These are phyloP conservation scores for Drosophila insularis DNA, from an alignment of 1,140 invertebrate genomes.

Conservation along the genomic window DNA sequence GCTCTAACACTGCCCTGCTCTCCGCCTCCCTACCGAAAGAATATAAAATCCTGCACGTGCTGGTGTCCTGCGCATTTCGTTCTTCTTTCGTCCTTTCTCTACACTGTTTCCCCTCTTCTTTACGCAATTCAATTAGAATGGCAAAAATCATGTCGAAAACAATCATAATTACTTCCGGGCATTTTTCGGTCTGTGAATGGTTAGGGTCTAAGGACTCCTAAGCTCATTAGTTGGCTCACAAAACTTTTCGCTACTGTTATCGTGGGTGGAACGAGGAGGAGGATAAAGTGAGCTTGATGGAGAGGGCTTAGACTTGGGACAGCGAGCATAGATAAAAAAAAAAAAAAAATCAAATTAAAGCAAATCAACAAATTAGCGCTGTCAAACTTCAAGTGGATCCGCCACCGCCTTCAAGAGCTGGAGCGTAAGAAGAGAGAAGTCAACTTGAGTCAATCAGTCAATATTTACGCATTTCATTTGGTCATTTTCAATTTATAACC, in stretches of 20 bases:
- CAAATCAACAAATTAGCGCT: slow-evolving; percentile 79
- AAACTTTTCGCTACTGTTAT: slow-evolving; percentile 47
- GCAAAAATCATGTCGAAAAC: slow-evolving; percentile 71
- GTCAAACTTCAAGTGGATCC: slow-evolving; percentile 50
- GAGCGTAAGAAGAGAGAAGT: background rate
- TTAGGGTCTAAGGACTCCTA: slow-evolving; percentile 28
- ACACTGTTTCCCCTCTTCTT: background rate
- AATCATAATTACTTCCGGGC: slow-evolving; percentile 74
- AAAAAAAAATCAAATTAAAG: slow-evolving; percentile 60
- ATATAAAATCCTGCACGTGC: slow-evolving; percentile 5
- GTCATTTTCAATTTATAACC: slow-evolving; percentile 79
- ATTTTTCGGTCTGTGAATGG: background rate
- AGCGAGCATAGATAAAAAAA: slow-evolving; percentile 34
- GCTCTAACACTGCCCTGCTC: background rate
- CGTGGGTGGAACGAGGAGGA: slow-evolving; percentile 9
- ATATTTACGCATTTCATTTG: slow-evolving; percentile 80
- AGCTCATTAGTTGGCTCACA: slow-evolving; percentile 68
- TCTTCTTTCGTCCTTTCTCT: too few species aligned
- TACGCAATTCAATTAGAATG: slow-evolving; percentile 70
- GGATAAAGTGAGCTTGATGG: background rate
- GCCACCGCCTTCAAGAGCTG: too few species aligned
- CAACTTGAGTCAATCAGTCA: slow-evolving; percentile 74
- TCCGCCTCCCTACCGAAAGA: background rate
- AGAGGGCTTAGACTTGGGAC: background rate
- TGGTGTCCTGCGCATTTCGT: background rate